phyloP scores from a whole-genome alignment of 2,113 vertebrate genomes.

The Erythrocercus mccallii region DNA sequence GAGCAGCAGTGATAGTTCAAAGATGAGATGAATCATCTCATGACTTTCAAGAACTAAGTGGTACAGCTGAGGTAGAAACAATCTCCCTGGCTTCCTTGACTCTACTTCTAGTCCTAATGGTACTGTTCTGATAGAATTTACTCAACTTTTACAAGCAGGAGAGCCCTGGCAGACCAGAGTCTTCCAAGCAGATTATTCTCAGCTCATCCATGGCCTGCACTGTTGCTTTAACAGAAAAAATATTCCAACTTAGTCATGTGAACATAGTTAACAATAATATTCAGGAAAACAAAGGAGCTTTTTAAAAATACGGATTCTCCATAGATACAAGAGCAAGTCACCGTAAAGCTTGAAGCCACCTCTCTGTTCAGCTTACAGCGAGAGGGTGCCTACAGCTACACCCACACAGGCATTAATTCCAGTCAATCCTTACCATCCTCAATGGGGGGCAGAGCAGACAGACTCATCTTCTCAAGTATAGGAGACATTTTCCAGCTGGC shows the following conservation, averaged over 20 bases:
- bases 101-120: neutral
- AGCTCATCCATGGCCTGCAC: neutral
- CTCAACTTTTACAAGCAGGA: neutral
- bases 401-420: rapidly evolving
- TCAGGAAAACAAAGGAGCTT: neutral
- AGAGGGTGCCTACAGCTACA: neutral
- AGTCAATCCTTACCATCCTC: neutral
- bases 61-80: neutral
- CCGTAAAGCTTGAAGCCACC: neutral
- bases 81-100: neutral
- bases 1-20: neutral
- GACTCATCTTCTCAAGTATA: neutral
- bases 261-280: neutral
- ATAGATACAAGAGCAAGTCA: neutral
- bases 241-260: neutral
- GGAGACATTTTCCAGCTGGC: neutral
- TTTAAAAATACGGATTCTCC: neutral
- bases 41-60: neutral
- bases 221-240: neutral
- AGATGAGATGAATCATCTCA: neutral
- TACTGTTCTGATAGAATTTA: neutral
- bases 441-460: neutral
- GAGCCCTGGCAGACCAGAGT: neutral
- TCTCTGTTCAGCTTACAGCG: neutral
- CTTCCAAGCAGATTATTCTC: neutral